Conservation (phyloP, 64 coral and sea anemone species). For the Catalaphyllia jardinei region DNA sequence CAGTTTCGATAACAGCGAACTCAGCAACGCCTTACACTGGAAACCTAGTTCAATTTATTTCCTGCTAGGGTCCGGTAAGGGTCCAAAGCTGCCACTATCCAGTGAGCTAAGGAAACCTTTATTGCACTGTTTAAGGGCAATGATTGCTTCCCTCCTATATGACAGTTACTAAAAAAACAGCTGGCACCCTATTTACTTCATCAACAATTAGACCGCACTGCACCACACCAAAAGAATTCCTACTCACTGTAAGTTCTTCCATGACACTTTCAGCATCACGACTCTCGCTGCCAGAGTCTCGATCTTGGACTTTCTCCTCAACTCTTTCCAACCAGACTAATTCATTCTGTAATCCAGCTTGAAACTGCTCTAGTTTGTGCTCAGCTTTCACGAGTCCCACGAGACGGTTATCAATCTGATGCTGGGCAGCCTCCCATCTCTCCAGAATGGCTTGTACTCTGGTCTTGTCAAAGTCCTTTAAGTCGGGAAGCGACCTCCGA, state of each 20-base stretch:
- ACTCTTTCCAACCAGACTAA: constrained; percentile 70
- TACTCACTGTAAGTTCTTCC: constrained; percentile 84
- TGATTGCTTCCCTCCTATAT: not conserved
- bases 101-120: too few species aligned
- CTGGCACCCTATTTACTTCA: not conserved
- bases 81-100: too few species aligned
- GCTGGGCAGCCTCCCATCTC: constrained; percentile 67
- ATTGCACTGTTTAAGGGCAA: too few species aligned
- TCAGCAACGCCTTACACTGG: too few species aligned
- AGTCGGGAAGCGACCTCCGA: constrained; percentile 45
- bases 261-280: constrained; percentile 77
- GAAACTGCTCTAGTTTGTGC: constrained; percentile 73
- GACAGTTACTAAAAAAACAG: not conserved
- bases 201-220: not conserved
- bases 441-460: constrained; percentile 60
- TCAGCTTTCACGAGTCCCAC: constrained; percentile 53
- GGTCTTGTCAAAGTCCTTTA: constrained; percentile 63
- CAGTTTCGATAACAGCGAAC: too few species aligned
- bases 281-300: constrained; percentile 12
- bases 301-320: constrained; percentile 59
- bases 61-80: too few species aligned
- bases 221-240: not conserved
- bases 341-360: constrained; percentile 67
- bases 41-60: too few species aligned
- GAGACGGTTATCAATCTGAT: constrained; percentile 68